These are phyloP conservation scores for Xenops minutus DNA, from an alignment of 2,797 vertebrate species.

Conservation along the genomic window DNA sequence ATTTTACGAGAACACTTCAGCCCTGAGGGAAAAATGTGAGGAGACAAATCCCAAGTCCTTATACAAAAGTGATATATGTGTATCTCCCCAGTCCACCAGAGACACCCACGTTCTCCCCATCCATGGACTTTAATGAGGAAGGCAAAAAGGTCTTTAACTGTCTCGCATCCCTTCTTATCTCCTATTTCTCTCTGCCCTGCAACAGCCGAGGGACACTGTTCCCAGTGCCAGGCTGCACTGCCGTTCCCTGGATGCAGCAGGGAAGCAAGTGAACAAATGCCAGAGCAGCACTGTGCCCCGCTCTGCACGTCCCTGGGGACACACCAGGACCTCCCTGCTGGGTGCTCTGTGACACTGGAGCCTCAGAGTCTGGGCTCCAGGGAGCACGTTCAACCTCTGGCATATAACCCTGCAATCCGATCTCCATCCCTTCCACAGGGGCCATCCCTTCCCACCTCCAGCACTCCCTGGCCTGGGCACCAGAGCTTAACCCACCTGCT, in stretches of 20 bases:
- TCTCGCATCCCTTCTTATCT: not conserved
- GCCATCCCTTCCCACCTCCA: not conserved
- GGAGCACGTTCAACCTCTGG: constrained; percentile 56
- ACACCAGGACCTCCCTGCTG: not conserved
- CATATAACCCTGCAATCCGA: constrained; percentile 36
- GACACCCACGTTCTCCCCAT: not conserved
- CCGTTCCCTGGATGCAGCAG: not conserved
- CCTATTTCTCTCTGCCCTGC: not conserved
- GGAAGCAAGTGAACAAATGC: not conserved
- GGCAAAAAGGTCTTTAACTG: not conserved
- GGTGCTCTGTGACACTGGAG: not conserved
- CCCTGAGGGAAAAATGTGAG: not conserved
- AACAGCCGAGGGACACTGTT: not conserved
- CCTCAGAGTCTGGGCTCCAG: not conserved
- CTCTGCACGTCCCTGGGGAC: not conserved
- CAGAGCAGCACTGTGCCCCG: not conserved
- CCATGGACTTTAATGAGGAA: not conserved
- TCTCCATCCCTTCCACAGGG: not conserved
- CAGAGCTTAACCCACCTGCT: constrained; percentile 37
- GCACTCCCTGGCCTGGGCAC: not conserved
- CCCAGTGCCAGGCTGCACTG: not conserved
- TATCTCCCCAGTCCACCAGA: not conserved
- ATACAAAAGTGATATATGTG: not conserved
- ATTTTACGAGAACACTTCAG: constrained; percentile 6
- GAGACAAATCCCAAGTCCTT: not conserved